A percentile compares a stretch with the other conserved stretches of the same genome.
Conservation (phyloP, 2,888 invertebrate species). For the Esperia sulphurella region DNA sequence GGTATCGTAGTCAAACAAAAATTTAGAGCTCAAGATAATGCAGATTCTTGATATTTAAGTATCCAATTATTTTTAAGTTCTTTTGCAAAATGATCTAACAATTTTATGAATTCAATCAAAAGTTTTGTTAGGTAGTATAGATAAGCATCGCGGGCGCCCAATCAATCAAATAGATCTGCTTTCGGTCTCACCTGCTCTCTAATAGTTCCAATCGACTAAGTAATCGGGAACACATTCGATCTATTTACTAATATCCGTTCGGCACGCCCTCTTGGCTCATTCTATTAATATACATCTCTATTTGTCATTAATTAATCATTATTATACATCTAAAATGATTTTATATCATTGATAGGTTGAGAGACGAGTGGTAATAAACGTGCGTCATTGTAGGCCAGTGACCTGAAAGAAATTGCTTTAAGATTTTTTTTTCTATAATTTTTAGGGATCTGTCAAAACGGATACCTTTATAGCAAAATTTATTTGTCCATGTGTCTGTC, state of each 20-base stretch:
- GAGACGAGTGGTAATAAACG: too few relatives aligned
- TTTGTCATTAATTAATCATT: background rate
- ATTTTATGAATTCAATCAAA: conserved; percentile 45
- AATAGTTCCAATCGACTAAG: conserved; percentile 31
- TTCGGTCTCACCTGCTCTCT: conserved; percentile 35
- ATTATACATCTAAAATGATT: background rate
- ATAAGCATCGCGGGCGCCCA: conserved; percentile 42
- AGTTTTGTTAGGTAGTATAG: conserved; percentile 37
- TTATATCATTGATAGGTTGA: too few relatives aligned
- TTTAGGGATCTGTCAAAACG: too few relatives aligned
- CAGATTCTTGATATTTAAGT: too few relatives aligned
- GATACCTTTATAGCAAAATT: too few relatives aligned
- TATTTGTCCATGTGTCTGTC: too few relatives aligned
- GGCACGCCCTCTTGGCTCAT: conserved; percentile 30
- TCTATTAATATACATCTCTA: conserved; percentile 9
- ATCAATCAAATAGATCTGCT: conserved; percentile 46
- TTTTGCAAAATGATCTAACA: conserved; percentile 1
- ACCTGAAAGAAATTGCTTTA: too few relatives aligned
- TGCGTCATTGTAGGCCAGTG: too few relatives aligned
- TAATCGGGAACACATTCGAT: conserved; percentile 41
- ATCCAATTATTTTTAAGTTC: background rate
- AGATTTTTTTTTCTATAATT: too few relatives aligned
- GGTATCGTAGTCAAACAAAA: too few relatives aligned
- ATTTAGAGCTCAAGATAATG: too few relatives aligned
- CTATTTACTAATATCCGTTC: conserved; percentile 37